These are phyloP conservation scores for Asbolus verrucosus DNA, from an alignment of 1,140 invertebrate species.

Conservation along the genomic window DNA sequence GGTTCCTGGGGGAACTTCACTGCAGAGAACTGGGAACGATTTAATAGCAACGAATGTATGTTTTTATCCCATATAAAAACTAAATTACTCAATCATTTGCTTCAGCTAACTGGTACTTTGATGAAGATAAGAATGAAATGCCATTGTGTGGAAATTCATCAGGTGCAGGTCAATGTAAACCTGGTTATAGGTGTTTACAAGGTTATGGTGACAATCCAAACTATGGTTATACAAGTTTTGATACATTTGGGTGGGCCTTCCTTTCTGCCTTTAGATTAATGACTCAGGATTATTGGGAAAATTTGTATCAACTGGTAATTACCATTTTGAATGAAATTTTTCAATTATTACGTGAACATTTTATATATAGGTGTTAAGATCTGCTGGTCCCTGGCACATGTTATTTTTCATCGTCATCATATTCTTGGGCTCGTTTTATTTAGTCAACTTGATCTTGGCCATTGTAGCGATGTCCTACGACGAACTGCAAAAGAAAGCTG, in stretches of 20 bases:
- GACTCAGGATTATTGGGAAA: conserved; percentile 99
- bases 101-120: conserved; percentile 84
- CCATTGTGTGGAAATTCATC: conserved; percentile 90
- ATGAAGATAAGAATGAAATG: conserved; percentile 74
- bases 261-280: conserved; percentile 96
- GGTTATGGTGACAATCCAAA: conserved; percentile 95
- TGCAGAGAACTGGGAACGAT: conserved; percentile 84
- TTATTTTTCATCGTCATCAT: conserved; percentile 98
- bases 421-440: conserved; percentile 98
- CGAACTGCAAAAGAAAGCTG: conserved; percentile 97
- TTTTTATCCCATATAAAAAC: conserved; percentile 51
- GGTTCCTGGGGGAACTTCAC: conserved; percentile 89
- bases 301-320: conserved; percentile 92
- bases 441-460: conserved; percentile 98
- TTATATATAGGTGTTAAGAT: conserved; percentile 81
- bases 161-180: conserved; percentile 87
- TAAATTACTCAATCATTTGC: conserved; percentile 36
- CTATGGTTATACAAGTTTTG: conserved; percentile 97
- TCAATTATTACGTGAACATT: neutral
- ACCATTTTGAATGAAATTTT: neutral
- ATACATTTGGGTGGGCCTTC: conserved; percentile 97
- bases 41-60: conserved; percentile 86
- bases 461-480: conserved; percentile 99
- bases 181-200: conserved; percentile 90
- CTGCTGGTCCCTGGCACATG: conserved; percentile 96